A percentile compares a stretch with the other conserved stretches of the same genome.
phyloP scores from a whole-genome alignment of 2,888 invertebrate species.

The Nymphalis polychloros region DNA sequence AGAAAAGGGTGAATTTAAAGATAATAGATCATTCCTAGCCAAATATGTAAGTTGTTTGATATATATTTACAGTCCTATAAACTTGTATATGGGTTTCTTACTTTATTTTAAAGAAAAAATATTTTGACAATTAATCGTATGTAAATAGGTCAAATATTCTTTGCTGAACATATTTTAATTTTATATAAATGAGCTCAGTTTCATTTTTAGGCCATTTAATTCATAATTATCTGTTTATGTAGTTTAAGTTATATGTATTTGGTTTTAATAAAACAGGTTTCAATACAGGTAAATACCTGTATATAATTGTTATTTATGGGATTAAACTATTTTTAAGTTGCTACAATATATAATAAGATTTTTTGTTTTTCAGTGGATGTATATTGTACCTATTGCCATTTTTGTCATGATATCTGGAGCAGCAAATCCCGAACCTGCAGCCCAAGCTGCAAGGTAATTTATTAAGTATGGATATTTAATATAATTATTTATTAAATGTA shows the following conservation, averaged over 20 bases:
- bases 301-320: not conserved
- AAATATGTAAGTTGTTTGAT: constrained; percentile 92
- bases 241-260: no score
- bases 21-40: constrained; percentile 96
- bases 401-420: constrained; percentile 95
- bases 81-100: no score
- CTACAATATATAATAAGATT: not conserved
- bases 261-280: no score
- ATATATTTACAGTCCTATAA: not conserved
- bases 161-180: no score
- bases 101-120: no score
- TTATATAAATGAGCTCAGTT: no score
- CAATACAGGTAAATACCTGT: no score
- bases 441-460: constrained; percentile 60
- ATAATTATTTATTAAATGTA: not conserved
- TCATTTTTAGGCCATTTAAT: no score
- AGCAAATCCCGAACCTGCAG: constrained; percentile 87
- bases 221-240: no score
- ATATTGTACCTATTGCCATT: constrained; percentile 96
- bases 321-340: no score
- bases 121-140: no score
- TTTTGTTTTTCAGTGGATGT: constrained; percentile 94
- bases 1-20: constrained; percentile 94
- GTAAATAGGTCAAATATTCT: no score
- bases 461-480: not conserved